Percentiles rank a stretch among this genome's conserved stretches.
Evolutionary conservation across 2,797 vertebrate species (phyloP).

Genomic region (Jordanella pulchra): DNA sequence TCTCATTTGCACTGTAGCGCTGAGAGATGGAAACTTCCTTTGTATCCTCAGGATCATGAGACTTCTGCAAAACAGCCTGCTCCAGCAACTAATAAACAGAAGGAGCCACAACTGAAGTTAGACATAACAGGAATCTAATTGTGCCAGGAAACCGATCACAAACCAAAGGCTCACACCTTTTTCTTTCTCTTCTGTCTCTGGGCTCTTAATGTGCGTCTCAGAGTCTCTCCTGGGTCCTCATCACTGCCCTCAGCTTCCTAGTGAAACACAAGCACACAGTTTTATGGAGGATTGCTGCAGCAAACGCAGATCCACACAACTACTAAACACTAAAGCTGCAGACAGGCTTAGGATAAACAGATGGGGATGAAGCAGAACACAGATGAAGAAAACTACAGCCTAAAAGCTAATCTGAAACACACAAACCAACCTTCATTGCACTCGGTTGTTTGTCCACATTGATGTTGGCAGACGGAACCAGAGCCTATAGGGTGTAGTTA

Average conservation of each 20-base stretch:
- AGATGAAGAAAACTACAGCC: slow-evolving; percentile 27
- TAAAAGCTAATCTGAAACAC: slow-evolving; percentile 22
- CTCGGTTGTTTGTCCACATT: slow-evolving; percentile 67
- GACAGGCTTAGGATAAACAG: background rate
- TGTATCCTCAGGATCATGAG: slow-evolving; percentile 33
- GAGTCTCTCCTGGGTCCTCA: slow-evolving; percentile 69
- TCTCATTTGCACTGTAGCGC: slow-evolving; percentile 41
- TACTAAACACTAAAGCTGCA: slow-evolving; percentile 10
- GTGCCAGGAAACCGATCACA: background rate
- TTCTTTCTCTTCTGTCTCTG: slow-evolving; percentile 80
- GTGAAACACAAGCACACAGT: slow-evolving; percentile 13
- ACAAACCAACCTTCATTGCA: slow-evolving; percentile 78
- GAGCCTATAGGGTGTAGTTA: slow-evolving; percentile 69
- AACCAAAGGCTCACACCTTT: slow-evolving; percentile 55
- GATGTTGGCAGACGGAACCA: slow-evolving; percentile 60
- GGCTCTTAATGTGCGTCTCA: slow-evolving; percentile 74
- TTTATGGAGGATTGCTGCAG: background rate
- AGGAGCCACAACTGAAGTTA: background rate
- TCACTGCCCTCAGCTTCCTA: slow-evolving; percentile 72
- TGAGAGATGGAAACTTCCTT: slow-evolving; percentile 46
- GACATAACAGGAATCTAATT: accelerated
- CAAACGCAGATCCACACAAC: background rate
- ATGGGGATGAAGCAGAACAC: slow-evolving; percentile 25
- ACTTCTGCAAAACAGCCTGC: slow-evolving; percentile 38
- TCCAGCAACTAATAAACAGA: slow-evolving; percentile 56